Conservation (phyloP, 2,888 invertebrate genomes). For the Monochamus alternatus region DNA sequence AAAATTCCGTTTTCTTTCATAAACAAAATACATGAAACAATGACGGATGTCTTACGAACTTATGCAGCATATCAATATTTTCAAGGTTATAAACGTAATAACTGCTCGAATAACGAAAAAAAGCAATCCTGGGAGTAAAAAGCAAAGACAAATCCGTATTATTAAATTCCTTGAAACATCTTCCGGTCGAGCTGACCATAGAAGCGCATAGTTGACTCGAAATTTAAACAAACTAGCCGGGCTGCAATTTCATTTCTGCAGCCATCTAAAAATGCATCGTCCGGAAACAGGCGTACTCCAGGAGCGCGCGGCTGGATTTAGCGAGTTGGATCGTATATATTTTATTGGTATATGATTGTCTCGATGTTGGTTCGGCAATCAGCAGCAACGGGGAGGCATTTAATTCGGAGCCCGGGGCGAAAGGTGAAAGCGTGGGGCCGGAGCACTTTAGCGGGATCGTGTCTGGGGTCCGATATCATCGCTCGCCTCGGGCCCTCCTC, state of each 20-base stretch:
- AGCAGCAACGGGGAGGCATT: conserved; percentile 63
- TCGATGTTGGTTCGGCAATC: conserved; percentile 55
- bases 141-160: not conserved
- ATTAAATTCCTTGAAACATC: conserved; percentile 6
- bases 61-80: no score
- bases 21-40: no score
- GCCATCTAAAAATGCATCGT: conserved; percentile 31
- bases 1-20: no score
- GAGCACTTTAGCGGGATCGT: conserved; percentile 64
- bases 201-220: not conserved
- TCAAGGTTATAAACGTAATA: no score
- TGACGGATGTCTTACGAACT: no score
- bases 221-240: conserved; percentile 3
- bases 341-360: conserved; percentile 56
- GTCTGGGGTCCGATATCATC: conserved; percentile 65
- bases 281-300: conserved; percentile 22
- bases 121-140: no score
- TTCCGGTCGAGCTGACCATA: not conserved
- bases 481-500: conserved; percentile 57
- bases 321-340: conserved; percentile 43
- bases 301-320: conserved; percentile 17
- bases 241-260: conserved; percentile 37
- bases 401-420: conserved; percentile 64
- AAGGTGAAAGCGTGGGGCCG: conserved; percentile 55
- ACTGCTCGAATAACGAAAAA: no score